Conservation (phyloP, 2,888 invertebrate genomes). For the Heteropelma amictum region DNA sequence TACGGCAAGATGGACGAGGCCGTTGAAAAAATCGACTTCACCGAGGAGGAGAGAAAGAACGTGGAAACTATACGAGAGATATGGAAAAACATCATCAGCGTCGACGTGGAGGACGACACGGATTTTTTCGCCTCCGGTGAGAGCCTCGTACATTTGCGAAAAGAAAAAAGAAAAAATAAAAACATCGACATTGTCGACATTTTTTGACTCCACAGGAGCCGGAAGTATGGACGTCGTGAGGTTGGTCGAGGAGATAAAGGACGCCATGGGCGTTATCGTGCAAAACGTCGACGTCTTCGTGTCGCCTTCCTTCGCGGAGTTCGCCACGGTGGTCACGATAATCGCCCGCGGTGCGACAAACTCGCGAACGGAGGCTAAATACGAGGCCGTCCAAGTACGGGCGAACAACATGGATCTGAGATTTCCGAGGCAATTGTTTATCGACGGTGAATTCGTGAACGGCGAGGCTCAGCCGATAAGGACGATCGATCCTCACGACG, state of each 20-base stretch:
- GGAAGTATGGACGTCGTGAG: constrained; percentile 98
- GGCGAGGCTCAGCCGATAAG: constrained; percentile 83
- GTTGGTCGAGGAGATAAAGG: constrained; percentile 94
- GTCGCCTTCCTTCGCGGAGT: constrained; percentile 93
- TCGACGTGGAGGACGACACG: constrained; percentile 84
- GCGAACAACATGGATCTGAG: constrained; percentile 91
- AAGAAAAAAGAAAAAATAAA: neutral
- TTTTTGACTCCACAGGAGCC: constrained; percentile 79
- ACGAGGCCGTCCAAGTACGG: constrained; percentile 86
- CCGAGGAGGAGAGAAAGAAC: constrained; percentile 85
- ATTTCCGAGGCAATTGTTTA: constrained; percentile 94
- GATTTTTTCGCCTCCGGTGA: constrained; percentile 95
- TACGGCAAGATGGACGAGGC: constrained; percentile 82
- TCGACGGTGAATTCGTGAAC: constrained; percentile 93
- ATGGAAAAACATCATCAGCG: constrained; percentile 92
- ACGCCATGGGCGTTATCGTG: constrained; percentile 86
- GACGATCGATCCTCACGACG: constrained; percentile 90
- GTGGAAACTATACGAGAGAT: constrained; percentile 83
- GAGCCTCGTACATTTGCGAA: neutral
- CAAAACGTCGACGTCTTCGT: constrained; percentile 96
- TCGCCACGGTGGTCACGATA: constrained; percentile 84
- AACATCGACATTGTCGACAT: no score
- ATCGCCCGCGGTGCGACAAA: constrained; percentile 82
- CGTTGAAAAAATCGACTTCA: constrained; percentile 82
- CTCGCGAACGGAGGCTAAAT: constrained; percentile 81